Conservation (phyloP, 2,113 vertebrate species). For the Colius striatus region DNA sequence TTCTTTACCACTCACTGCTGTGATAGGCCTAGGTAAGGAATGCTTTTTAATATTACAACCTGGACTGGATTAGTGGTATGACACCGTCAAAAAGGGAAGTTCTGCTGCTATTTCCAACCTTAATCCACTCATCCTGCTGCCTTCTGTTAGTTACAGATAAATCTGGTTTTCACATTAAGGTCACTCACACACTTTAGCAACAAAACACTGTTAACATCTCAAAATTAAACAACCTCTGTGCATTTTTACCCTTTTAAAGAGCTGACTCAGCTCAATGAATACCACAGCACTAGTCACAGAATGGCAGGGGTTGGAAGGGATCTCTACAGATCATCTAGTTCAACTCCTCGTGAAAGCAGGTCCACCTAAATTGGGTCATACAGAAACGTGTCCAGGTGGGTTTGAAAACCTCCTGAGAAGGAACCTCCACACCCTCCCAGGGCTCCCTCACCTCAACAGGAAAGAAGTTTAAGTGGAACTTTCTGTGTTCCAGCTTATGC, state of each 20-base stretch:
- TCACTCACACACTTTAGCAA: not conserved
- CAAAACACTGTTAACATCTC: not conserved
- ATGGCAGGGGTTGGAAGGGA: too few species aligned
- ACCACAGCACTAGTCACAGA: not conserved
- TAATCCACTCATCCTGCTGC: not conserved
- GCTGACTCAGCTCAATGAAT: not conserved
- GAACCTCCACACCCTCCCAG: too few species aligned
- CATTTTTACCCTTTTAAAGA: not conserved
- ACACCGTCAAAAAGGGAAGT: not conserved
- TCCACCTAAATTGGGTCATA: too few species aligned
- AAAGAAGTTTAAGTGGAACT: too few species aligned
- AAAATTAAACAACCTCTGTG: not conserved
- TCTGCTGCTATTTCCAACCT: not conserved
- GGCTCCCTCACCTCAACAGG: too few species aligned
- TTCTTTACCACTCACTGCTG: not conserved
- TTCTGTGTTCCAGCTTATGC: too few species aligned
- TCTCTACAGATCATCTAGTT: too few species aligned
- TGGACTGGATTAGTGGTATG: not conserved
- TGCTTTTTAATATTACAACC: not conserved
- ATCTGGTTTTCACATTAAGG: not conserved
- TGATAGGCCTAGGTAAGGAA: not conserved
- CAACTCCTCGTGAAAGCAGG: too few species aligned
- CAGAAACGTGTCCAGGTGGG: too few species aligned
- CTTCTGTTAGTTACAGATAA: not conserved
- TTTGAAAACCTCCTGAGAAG: too few species aligned